phyloP scores from a whole-genome alignment of 2,888 invertebrate genomes.

The Formica aserva region DNA sequence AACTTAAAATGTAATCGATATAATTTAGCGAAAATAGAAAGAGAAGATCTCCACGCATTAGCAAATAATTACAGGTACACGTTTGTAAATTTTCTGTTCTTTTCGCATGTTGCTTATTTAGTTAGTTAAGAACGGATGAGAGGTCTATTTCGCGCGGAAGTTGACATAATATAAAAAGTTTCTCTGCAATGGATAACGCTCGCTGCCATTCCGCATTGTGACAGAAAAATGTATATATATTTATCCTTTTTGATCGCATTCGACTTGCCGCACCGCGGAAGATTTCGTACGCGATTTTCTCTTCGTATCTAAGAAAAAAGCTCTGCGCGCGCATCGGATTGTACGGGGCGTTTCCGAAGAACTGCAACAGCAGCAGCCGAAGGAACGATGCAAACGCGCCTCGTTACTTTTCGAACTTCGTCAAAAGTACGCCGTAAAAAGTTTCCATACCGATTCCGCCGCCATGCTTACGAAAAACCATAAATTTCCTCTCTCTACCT shows the following conservation, averaged over 20 bases:
- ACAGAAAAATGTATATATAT: conserved; percentile 41
- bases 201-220: conserved; percentile 36
- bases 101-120: conserved; percentile 37
- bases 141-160: conserved; percentile 69
- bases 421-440: conserved; percentile 61
- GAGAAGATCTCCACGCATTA: background rate
- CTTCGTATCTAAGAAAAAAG: conserved; percentile 46
- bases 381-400: conserved; percentile 55
- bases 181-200: conserved; percentile 63
- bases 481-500: conserved; percentile 16
- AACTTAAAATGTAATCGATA: conserved; percentile 23
- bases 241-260: conserved; percentile 58
- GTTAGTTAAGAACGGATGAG: conserved; percentile 6
- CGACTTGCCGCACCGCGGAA: conserved; percentile 10
- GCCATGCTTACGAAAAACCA: conserved; percentile 32
- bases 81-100: conserved; percentile 59
- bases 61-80: background rate
- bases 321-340: conserved; percentile 19
- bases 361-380: conserved; percentile 17
- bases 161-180: conserved; percentile 76
- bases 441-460: conserved; percentile 40
- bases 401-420: conserved; percentile 67
- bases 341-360: conserved; percentile 34
- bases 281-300: conserved; percentile 59
- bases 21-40: background rate